Base-by-base conservation (phyloP, 2,888 invertebrate genomes). In the Parnassius smintheus region DNA sequence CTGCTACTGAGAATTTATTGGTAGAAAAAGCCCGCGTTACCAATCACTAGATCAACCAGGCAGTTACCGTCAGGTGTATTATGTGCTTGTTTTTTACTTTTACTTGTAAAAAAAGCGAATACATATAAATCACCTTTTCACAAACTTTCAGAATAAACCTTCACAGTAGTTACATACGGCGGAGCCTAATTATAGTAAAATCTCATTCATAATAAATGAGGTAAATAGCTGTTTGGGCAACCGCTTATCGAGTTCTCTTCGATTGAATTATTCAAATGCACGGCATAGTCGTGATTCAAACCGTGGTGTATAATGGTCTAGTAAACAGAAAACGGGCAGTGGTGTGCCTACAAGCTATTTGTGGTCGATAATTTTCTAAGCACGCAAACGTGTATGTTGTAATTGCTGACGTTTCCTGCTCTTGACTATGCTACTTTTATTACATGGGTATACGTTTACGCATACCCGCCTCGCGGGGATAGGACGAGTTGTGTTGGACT, bases 221-320 rank as follows among this genome's bases (percentile, higher is more conserved):
- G 51, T 56, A 56, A 56, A 54, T 54, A 52, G 48, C 18, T 44
- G 62, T 62, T 57, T 57, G 41, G 35, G 35, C 35, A 25, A 9
- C 46, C 64, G 64, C 65, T 67, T 72, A 67, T 67, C 66, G 66
- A 64, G 64, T 69, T n/a, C 25, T 48, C 62, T 53, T 67, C 65
- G 66, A 68, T 67, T 72, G 67, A 71, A 71, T 72, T 71, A 73
- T 72, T 72, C 66, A 72, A 69, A 59, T 51, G 45, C 18, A 2
- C 10, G n/a, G 45, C 35, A 1, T 59, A 51, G 51, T 9, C 41
- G 13, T 18, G n/a, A 42, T 59, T 59, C 44, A 52, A 10, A 42
- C 35, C 50, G 51, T 35, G 35, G 35, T 35, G 35, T 49, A 49
- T 48, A 49, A 49, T 13, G 8, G 8, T 49, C 46, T n/a, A 46